Evolutionary conservation across 30 jellyfish, hydroid and myxozoan genomes (phyloP).

Genomic region (Sanderia malayensis): DNA sequence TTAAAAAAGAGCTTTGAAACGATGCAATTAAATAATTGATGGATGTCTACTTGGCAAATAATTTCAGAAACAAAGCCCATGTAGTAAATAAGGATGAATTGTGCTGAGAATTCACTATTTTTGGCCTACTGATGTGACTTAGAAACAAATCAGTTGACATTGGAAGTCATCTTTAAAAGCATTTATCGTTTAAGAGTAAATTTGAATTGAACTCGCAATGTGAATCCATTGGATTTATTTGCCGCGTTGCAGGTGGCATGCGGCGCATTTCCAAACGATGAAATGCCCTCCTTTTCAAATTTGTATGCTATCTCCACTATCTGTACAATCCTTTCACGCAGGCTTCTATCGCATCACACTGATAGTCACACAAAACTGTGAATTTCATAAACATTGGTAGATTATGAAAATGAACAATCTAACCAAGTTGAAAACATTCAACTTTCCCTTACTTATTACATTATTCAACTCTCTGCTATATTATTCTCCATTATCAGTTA

Average conservation of each 20-base stretch:
- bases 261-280: neutral
- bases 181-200: neutral
- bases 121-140: neutral
- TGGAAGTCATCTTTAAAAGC: neutral
- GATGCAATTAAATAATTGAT: no score
- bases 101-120: neutral
- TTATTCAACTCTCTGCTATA: no score
- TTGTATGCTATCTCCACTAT: neutral
- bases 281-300: no score
- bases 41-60: neutral
- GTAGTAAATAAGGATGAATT: neutral
- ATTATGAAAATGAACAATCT: neutral
- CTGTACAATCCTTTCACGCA: neutral
- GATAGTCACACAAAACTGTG: neutral
- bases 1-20: no score
- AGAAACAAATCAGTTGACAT: neutral
- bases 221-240: neutral
- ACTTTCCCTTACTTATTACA: no score
- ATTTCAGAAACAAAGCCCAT: neutral
- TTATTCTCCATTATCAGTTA: no score
- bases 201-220: neutral
- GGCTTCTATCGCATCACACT: neutral
- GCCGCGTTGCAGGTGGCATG: conserved; percentile 6
- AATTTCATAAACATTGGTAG: neutral
- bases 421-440: neutral